A percentile compares a stretch with the other conserved stretches of the same genome.
Conservation (phyloP, 2,888 invertebrate species). For the Cantharis lateralis region DNA sequence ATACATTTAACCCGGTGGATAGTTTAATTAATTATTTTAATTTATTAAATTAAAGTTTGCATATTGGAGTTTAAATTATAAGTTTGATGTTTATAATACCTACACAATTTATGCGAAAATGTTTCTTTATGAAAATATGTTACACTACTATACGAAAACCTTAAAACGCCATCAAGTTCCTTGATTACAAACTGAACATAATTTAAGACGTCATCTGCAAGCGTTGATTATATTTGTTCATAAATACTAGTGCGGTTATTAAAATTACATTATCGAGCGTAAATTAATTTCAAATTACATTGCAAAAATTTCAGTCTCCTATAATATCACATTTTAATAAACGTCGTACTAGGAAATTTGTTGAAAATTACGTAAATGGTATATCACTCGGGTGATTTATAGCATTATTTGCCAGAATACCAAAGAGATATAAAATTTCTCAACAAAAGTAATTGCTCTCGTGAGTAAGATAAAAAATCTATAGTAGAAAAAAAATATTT, state of each 20-base stretch:
- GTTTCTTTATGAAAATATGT: neutral
- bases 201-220: conserved; percentile 30
- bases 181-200: conserved; percentile 19
- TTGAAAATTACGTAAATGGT: conserved; percentile 20
- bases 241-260: conserved; percentile 24
- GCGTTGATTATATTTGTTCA: conserved; percentile 25
- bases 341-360: conserved; percentile 5
- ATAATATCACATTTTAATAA: neutral
- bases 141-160: conserved; percentile 8
- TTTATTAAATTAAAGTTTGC: neutral
- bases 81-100: neutral
- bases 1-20: neutral
- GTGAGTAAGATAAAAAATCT: conserved; percentile 16
- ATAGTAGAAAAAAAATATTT: neutral
- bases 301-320: conserved; percentile 7
- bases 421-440: conserved; percentile 17
- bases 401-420: conserved; percentile 15
- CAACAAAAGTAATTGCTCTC: conserved; percentile 21
- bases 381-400: conserved; percentile 19
- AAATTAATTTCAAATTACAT: conserved; percentile 25
- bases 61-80: neutral
- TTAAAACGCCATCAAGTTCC: conserved; percentile 13
- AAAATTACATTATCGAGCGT: conserved; percentile 23
- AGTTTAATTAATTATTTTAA: neutral
- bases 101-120: neutral